These are phyloP conservation scores for Archips xylosteana DNA, from an alignment of 2,888 invertebrate genomes.

Conservation along the genomic window DNA sequence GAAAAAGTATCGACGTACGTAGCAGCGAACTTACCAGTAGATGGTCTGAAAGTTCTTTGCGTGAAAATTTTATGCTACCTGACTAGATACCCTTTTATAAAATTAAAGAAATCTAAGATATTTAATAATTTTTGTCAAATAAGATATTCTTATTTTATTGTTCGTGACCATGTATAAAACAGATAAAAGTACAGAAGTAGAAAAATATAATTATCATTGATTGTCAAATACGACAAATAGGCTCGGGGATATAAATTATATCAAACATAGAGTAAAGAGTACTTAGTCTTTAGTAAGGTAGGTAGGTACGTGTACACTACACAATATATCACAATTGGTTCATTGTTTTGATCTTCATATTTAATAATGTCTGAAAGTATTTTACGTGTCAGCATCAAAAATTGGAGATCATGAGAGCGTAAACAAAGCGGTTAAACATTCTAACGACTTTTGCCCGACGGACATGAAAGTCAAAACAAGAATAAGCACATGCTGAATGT, in stretches of 20 bases:
- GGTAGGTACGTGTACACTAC: too few species aligned
- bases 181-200: too few species aligned
- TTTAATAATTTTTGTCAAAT: too few species aligned
- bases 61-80: not conserved
- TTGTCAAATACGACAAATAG: too few species aligned
- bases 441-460: constrained; percentile 25
- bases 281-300: too few species aligned
- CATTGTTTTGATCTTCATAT: not conserved
- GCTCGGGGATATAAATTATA: too few species aligned
- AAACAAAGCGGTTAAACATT: constrained; percentile 27
- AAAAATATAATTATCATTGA: too few species aligned
- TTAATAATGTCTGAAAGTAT: not conserved
- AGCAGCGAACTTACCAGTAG: not conserved
- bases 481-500: constrained; percentile 18
- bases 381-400: not conserved
- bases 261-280: too few species aligned
- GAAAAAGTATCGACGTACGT: constrained; percentile 22
- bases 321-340: not conserved
- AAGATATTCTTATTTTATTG: too few species aligned
- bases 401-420: constrained; percentile 7
- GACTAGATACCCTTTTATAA: too few species aligned
- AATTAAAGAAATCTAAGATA: too few species aligned
- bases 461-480: constrained; percentile 27
- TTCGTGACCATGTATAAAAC: too few species aligned
- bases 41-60: not conserved